phyloP scores from a whole-genome alignment of 1,140 invertebrate species.

The Cherax destructor region DNA sequence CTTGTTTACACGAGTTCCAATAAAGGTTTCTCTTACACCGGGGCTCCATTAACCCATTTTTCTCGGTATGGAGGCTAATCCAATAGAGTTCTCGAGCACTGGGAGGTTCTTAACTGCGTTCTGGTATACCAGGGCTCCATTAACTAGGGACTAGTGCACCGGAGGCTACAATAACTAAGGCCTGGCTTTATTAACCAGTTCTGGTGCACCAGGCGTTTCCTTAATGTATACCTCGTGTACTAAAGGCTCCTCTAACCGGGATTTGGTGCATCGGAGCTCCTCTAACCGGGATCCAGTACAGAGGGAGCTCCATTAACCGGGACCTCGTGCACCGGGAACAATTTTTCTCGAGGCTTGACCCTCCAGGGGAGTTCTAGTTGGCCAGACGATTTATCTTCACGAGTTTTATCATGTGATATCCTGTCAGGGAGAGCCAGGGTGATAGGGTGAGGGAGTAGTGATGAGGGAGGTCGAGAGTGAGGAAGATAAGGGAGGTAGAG shows the following conservation, averaged over 20 bases:
- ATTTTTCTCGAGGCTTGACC: not conserved
- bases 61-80: too few species aligned
- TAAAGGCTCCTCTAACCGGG: not conserved
- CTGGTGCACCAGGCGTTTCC: too few species aligned
- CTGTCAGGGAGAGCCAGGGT: not conserved
- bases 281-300: not conserved
- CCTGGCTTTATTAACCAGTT: too few species aligned
- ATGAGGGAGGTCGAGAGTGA: not conserved
- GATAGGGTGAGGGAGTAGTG: not conserved
- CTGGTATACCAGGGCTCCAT: too few species aligned
- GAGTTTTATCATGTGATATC: not conserved
- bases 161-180: too few species aligned
- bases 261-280: not conserved
- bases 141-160: too few species aligned
- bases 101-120: too few species aligned
- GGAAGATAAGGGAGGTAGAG: not conserved
- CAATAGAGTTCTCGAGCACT: too few species aligned
- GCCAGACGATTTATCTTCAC: not conserved
- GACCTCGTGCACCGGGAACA: not conserved
- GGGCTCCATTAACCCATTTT: too few species aligned
- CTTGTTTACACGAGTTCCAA: too few species aligned
- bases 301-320: not conserved
- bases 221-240: not conserved
- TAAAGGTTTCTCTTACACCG: too few species aligned
- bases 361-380: not conserved